phyloP scores from a whole-genome alignment of 2,113 vertebrate species.

The Lepus europaeus region DNA sequence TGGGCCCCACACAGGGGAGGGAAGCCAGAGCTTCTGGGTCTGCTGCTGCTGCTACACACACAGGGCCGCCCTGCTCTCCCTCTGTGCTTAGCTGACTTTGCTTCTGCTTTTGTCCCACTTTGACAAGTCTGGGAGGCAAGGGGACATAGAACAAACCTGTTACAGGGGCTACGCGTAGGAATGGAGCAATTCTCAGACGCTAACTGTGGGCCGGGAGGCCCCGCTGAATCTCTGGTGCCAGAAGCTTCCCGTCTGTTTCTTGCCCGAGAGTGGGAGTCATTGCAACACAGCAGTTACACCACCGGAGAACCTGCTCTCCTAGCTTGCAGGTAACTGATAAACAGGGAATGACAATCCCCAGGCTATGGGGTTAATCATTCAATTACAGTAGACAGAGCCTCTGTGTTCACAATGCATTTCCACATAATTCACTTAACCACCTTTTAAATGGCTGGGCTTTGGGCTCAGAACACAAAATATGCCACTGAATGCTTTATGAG shows the following conservation, averaged over 20 bases:
- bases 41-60: neutral
- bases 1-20: slow-evolving; percentile 26
- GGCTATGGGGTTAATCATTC: neutral
- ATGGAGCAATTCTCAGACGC: slow-evolving; percentile 1
- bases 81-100: slow-evolving; percentile 37
- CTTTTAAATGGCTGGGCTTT: neutral
- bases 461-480: neutral
- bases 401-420: neutral
- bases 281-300: neutral
- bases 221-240: neutral
- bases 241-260: neutral
- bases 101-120: slow-evolving; percentile 24
- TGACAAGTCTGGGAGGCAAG: slow-evolving; percentile 14
- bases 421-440: neutral
- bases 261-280: neutral
- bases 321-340: neutral
- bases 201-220: neutral
- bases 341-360: neutral
- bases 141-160: neutral
- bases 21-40: neutral
- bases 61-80: neutral
- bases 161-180: neutral
- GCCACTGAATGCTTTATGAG: neutral
- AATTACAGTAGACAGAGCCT: neutral
- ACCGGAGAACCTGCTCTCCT: neutral